Evolutionary conservation across 53 echinoderm and acorn worm genomes (phyloP).

Genomic region (Pentamera pediparva): DNA sequence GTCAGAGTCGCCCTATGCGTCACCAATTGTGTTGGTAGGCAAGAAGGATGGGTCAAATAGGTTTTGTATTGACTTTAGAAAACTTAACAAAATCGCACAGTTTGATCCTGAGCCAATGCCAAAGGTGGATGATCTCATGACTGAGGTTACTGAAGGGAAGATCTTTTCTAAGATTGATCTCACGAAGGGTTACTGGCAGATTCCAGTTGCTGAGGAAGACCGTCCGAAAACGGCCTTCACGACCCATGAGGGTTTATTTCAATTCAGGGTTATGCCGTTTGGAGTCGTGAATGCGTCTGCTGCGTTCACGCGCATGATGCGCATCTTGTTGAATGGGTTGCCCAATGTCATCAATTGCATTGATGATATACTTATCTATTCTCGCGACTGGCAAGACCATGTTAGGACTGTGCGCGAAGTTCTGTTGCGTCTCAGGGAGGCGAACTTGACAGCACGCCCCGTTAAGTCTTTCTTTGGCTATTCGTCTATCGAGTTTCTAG

Average conservation of each 20-base stretch:
- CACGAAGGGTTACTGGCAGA: conserved; percentile 33
- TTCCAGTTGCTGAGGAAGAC: neutral
- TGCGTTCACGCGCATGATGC: conserved; percentile 44
- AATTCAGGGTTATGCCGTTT: conserved; percentile 49
- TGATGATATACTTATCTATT: conserved; percentile 47
- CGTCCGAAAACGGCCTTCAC: conserved; percentile 6
- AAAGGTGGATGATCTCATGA: neutral
- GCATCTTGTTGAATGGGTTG: conserved; percentile 26
- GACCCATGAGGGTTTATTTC: conserved; percentile 41
- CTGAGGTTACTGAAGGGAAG: neutral
- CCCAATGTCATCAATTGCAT: conserved; percentile 41
- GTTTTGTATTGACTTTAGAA: conserved; percentile 34
- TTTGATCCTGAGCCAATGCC: conserved; percentile 25
- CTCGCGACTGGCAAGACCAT: conserved; percentile 40
- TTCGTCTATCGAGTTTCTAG: conserved; percentile 38
- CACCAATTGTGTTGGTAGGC: conserved; percentile 22
- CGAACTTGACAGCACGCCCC: conserved; percentile 47
- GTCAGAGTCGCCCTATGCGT: conserved; percentile 28
- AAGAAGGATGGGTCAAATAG: conserved; percentile 23
- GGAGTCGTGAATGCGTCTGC: conserved; percentile 53
- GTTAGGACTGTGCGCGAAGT: conserved; percentile 5
- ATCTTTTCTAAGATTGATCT: conserved; percentile 19
- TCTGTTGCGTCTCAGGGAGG: conserved; percentile 22
- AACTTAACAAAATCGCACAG: conserved; percentile 1
- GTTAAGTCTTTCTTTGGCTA: conserved; percentile 42